Evolutionary conservation across 2,113 vertebrate species (phyloP), one percentile per base, ranked within the genome.

Genomic region (Silurus glanis): DNA sequence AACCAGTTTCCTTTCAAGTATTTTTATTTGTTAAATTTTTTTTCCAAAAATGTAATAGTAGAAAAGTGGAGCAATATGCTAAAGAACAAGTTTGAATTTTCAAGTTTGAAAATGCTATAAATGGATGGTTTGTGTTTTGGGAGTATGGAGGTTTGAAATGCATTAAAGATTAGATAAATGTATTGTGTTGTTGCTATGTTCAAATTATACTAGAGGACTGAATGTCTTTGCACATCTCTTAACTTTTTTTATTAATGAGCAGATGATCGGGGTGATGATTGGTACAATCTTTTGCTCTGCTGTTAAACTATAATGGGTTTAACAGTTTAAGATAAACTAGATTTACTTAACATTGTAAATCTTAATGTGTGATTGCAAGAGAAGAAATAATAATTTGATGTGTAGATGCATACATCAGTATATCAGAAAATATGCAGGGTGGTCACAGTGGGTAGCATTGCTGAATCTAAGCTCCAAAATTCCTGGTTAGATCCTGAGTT

Each of bases 1-100:
- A 82, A 69, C 61, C 59, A 74, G 28, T 71, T 53, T 81, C 61
- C 47, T 55, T 9, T 87, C 79, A 62, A 82, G 14, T 37, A 37
- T 37, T 37, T 37, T 37, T 37, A 37, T 37, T 37, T 37, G 0
- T 37, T 37, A 2, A 2, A 37, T 64, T 23, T 51, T 49, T 12
- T 82, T 83, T 80, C 55, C 82, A 67, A 64, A 16, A 13, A 79
- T 76, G 67, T 62, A 62, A 16, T 45, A 76, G 28, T 55, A 45
- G 83, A 66, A 66, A 83, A 67, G 23, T 49, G 56, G 21, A 61
- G 61, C 55, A 37, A 28, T 71, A 66, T 82, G 53, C 75, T 8
- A n/a, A 86, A 75, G 9, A 86, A 74, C 82, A 19, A 21, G 19
- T 55, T 59, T 28, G 9, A 61, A 86, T 37, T 37, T 37, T 37